Evolutionary conservation across 1,140 invertebrate genomes (phyloP).

Genomic region (Theocolax elegans): DNA sequence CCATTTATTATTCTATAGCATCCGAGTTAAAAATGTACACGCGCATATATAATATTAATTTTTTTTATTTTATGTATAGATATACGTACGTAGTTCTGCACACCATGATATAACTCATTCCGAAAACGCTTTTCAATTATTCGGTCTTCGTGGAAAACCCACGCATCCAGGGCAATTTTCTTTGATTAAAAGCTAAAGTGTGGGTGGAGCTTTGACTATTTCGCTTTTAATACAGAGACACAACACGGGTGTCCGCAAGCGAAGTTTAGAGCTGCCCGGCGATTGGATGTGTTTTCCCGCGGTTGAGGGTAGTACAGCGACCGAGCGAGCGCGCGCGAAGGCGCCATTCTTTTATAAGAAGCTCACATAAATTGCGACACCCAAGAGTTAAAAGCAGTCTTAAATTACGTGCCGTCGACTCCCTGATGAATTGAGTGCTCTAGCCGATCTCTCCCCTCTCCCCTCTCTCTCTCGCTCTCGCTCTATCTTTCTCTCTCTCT

Average conservation of each 20-base stretch:
- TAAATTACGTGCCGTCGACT: conserved; percentile 69
- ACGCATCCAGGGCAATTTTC: too few relatives aligned
- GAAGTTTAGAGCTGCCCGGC: conserved; percentile 35
- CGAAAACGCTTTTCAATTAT: too few relatives aligned
- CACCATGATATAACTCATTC: too few relatives aligned
- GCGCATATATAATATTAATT: too few relatives aligned
- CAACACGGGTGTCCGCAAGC: conserved; percentile 17
- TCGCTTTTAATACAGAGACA: neutral
- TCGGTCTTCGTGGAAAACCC: too few relatives aligned
- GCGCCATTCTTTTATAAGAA: conserved; percentile 68
- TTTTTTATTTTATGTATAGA: too few relatives aligned
- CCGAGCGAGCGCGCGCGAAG: conserved; percentile 44
- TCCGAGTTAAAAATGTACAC: too few relatives aligned
- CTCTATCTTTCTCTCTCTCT: neutral
- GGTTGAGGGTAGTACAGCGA: neutral
- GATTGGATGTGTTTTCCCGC: conserved; percentile 34
- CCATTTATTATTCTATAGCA: too few relatives aligned
- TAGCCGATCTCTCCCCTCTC: conserved; percentile 28
- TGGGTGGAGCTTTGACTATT: too few relatives aligned
- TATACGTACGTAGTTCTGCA: too few relatives aligned
- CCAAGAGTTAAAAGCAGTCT: conserved; percentile 70
- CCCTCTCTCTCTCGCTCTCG: neutral
- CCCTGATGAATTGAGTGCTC: conserved; percentile 68
- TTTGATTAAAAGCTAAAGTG: too few relatives aligned
- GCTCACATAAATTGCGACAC: conserved; percentile 69